Evolutionary conservation across 2,888 invertebrate species (phyloP), one percentile per base, ranked within the genome.

Genomic region (Leucania comma): DNA sequence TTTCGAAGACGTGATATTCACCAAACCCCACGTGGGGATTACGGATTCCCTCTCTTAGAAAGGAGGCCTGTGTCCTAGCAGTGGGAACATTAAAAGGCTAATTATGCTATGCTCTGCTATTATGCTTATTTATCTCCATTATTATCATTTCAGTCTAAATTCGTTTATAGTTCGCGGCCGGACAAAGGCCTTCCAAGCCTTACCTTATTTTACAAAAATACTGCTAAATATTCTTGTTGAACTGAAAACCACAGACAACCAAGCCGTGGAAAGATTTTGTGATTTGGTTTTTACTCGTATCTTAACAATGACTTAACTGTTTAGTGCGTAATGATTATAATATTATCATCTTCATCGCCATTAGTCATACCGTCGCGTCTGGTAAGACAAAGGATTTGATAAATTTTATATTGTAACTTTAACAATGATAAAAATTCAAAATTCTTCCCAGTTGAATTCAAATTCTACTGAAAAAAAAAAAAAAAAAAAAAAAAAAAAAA

Each of bases 351-450:
- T 46, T n/a, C 12, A 22, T n/a, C 22, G 12, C 22, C 20, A 77
- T 75, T 69, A 69, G 32, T 77, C 70, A 75, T 46, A 46, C 50
- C 26, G 42, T 50, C 57, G 51, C 42, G 35, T n/a, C 56, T 42
- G 26, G 22, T 2, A 22, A 76, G 59, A 70, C 78, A 78, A 75
- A 78, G 50, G 63, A 64, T 50, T 60, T 46, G 29, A 58, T 62
- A 38, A 48, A 42, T 10, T 10, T 17, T n/a, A 9, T 3, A 64
- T 12, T n/a, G 9, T 8, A 64, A 24, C 65, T 56, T 38, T 63
- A 12, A 48, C 48, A 29, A 38, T 4, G 2, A n/a, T 29, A n/a
- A 32, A 1, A 51, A 26, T 70, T 53, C 12, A 1, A 17, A 48
- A 48, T n/a, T 48, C 20, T 48, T 48, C 46, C 42, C 17, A 42